Percentiles rank a stretch among this genome's conserved stretches.
These are phyloP conservation scores for Homarus gammarus DNA, from an alignment of 2,888 invertebrate genomes.

Conservation along the genomic window DNA sequence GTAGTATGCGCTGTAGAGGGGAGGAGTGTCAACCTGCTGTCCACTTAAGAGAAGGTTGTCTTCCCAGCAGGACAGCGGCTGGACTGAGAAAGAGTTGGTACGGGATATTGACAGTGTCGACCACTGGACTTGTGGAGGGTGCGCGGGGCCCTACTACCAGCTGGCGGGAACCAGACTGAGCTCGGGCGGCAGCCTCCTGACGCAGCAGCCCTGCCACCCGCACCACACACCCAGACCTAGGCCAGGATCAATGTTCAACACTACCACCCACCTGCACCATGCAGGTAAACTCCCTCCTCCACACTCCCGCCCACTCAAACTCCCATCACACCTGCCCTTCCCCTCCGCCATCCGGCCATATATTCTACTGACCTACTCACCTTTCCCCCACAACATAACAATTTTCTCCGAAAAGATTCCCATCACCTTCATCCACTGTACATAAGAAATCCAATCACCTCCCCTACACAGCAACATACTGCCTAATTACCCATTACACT, in stretches of 20 bases:
- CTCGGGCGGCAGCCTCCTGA: constrained; percentile 38
- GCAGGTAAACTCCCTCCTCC: constrained; percentile 1
- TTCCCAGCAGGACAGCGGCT: not conserved
- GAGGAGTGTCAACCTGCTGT: too few relatives aligned
- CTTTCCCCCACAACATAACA: too few relatives aligned
- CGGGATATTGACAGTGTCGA: not conserved
- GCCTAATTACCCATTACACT: too few relatives aligned
- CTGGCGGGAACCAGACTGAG: constrained; percentile 16
- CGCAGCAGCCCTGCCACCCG: not conserved
- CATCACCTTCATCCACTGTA: too few relatives aligned
- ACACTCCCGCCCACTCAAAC: not conserved
- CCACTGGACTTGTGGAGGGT: too few relatives aligned
- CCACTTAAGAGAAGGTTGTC: too few relatives aligned
- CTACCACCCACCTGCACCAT: constrained; percentile 12
- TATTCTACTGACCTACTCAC: too few relatives aligned
- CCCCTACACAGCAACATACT: too few relatives aligned
- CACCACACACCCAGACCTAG: not conserved
- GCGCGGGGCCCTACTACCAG: not conserved
- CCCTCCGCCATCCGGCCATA: not conserved
- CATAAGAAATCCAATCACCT: too few relatives aligned
- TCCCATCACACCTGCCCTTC: not conserved
- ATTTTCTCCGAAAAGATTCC: too few relatives aligned
- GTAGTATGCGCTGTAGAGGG: too few relatives aligned
- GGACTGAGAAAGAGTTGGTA: not conserved
- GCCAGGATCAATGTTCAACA: constrained; percentile 12